phyloP scores from a whole-genome alignment of 2,797 vertebrate genomes.

The Gallinago stenura region DNA sequence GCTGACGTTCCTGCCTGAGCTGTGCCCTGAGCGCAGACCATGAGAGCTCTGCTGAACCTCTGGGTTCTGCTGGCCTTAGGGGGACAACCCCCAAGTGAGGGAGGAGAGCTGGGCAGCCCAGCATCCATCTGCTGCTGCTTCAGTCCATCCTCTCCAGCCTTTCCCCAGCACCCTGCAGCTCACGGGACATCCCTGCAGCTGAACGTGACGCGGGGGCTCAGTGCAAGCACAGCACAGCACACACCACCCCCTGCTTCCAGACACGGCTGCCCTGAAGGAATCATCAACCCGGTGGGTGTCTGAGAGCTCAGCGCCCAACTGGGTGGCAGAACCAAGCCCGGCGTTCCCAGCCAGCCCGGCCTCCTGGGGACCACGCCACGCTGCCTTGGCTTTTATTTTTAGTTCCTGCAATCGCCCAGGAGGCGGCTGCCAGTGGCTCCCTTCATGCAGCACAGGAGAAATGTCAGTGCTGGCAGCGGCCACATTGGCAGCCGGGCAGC shows the following conservation, averaged over 20 bases:
- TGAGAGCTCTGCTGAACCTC: neutral
- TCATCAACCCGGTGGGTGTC: accelerated
- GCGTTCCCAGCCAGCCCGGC: neutral
- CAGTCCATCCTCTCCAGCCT: neutral
- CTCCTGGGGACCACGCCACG: neutral
- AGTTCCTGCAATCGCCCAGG: neutral
- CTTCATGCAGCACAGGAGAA: neutral
- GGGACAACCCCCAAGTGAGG: neutral
- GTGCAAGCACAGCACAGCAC: neutral
- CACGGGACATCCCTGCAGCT: too few species aligned
- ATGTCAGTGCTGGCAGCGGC: neutral
- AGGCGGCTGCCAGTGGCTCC: constrained; percentile 10
- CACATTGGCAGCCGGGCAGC: neutral
- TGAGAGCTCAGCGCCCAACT: neutral
- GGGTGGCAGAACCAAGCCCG: neutral
- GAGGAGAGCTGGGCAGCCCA: neutral
- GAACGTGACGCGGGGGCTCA: neutral
- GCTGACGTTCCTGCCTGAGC: accelerated
- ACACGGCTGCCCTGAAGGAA: neutral
- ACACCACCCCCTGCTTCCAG: neutral
- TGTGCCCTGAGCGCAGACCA: neutral
- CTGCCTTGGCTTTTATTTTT: neutral
- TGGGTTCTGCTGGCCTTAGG: neutral
- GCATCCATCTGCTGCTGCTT: neutral
- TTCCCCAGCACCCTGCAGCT: neutral